Conservation (phyloP, 92 coral and sea anemone species). For the Palythoa grandiflora region DNA sequence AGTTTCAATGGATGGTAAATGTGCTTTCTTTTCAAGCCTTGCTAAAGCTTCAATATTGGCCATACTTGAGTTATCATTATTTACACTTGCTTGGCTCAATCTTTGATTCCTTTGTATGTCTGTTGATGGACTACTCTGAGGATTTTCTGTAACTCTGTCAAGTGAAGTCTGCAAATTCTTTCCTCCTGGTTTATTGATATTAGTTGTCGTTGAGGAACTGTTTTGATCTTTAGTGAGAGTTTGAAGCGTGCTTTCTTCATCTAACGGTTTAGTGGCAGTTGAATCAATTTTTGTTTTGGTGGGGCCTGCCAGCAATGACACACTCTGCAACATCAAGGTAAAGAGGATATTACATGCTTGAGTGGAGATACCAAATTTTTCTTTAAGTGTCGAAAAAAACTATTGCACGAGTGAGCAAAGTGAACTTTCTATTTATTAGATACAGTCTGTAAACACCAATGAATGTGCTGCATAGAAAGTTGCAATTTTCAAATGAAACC, state of each 20-base stretch:
- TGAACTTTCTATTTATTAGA: no score
- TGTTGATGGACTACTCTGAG: neutral
- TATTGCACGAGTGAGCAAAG: no score
- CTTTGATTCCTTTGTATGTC: neutral
- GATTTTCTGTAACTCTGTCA: no score
- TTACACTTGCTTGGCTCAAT: neutral
- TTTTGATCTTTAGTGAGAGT: neutral
- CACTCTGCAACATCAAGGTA: no score
- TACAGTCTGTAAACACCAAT: no score
- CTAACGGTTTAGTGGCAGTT: neutral
- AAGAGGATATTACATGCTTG: no score
- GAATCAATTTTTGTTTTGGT: neutral
- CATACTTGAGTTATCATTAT: neutral
- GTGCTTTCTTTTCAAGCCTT: neutral
- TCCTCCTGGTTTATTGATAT: neutral
- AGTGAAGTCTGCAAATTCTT: neutral
- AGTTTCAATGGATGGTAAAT: neutral
- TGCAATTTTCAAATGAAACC: no score
- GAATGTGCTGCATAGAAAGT: no score
- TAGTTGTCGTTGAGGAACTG: neutral
- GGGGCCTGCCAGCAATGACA: neutral
- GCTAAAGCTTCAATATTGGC: neutral
- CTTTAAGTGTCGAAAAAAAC: no score
- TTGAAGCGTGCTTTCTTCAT: neutral
- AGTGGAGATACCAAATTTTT: no score